These are phyloP conservation scores for Aporophyla lueneburgensis DNA, from an alignment of 2,888 invertebrate species.

Conservation along the genomic window DNA sequence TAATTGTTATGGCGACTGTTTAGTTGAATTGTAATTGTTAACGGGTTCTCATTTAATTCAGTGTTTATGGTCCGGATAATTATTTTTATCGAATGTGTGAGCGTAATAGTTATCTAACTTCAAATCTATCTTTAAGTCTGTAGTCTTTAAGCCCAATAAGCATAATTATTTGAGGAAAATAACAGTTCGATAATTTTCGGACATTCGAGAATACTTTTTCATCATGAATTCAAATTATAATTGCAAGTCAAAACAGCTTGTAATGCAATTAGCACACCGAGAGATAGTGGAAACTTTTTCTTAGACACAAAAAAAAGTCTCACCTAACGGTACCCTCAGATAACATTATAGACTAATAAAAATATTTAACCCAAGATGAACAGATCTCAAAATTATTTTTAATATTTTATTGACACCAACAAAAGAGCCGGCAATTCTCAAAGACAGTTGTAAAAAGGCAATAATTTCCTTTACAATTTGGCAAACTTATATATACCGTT, in stretches of 20 bases:
- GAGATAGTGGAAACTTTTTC: constrained; percentile 29
- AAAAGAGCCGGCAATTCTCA: constrained; percentile 78
- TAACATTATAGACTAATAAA: constrained; percentile 76
- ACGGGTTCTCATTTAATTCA: not conserved
- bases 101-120: too few relatives aligned
- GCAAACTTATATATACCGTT: constrained; percentile 50
- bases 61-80: not conserved
- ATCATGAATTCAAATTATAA: not conserved
- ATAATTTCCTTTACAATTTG: constrained; percentile 76
- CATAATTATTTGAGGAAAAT: too few relatives aligned
- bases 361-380: constrained; percentile 66
- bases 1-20: constrained; percentile 57
- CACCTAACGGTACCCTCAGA: constrained; percentile 72
- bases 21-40: constrained; percentile 22
- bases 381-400: constrained; percentile 72
- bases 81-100: not conserved
- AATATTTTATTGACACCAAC: constrained; percentile 75
- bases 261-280: constrained; percentile 45
- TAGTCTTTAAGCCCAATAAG: too few relatives aligned
- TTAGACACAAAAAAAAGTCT: constrained; percentile 40
- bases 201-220: too few relatives aligned
- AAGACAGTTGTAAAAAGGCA: constrained; percentile 80
- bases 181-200: too few relatives aligned
- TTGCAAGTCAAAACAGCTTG: not conserved
- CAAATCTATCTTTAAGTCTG: too few relatives aligned